Percentiles rank a stretch among this genome's conserved stretches.
Evolutionary conservation across 1,140 invertebrate genomes (phyloP).

Genomic region (Scaptomyza pallida): DNA sequence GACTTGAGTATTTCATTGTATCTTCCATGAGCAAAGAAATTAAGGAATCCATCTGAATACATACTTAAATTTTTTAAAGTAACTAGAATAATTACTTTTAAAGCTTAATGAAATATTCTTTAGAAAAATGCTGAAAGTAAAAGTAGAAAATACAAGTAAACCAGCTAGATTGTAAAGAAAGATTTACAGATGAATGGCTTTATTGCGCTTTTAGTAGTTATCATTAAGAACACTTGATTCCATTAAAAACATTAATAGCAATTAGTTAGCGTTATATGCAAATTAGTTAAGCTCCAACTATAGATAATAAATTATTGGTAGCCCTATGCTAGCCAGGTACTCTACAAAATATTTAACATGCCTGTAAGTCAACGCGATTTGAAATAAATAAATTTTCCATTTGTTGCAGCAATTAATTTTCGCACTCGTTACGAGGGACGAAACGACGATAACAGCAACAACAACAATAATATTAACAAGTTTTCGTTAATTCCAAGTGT

Average conservation of each 20-base stretch:
- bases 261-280: conserved; percentile 32
- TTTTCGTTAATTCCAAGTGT: conserved; percentile 19
- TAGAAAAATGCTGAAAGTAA: too few species aligned
- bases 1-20: conserved; percentile 20
- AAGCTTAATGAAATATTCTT: too few species aligned
- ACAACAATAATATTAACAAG: conserved; percentile 16
- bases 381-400: conserved; percentile 63
- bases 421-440: conserved; percentile 22
- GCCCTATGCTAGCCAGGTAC: conserved; percentile 4
- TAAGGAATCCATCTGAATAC: too few species aligned
- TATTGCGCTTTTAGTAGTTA: too few species aligned
- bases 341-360: conserved; percentile 4
- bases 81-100: too few species aligned
- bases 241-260: neutral
- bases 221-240: too few species aligned
- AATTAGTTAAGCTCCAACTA: conserved; percentile 18
- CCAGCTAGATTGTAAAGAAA: too few species aligned
- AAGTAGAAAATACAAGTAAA: too few species aligned
- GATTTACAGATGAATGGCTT: neutral
- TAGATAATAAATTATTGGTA: conserved; percentile 37
- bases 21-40: conserved; percentile 63
- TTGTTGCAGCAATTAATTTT: conserved; percentile 65
- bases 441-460: conserved; percentile 8
- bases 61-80: too few species aligned
- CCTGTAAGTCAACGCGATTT: conserved; percentile 18